Conservation (phyloP, 2,113 vertebrate genomes). For the Barbus barbus region DNA sequence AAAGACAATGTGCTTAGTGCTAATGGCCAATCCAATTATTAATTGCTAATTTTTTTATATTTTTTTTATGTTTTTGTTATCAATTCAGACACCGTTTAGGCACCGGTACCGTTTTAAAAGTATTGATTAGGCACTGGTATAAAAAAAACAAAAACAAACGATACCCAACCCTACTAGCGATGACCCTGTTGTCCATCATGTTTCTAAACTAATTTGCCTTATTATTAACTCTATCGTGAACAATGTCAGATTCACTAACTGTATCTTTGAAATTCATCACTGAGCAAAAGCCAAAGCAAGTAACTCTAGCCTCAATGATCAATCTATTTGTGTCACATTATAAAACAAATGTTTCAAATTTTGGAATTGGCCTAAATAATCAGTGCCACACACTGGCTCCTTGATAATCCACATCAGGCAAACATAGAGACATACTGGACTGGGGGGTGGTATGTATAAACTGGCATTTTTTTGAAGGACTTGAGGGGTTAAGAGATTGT, state of each 20-base stretch:
- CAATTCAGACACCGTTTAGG: no score
- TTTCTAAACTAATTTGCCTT: not conserved
- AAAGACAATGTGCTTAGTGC: no score
- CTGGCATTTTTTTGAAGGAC: not conserved
- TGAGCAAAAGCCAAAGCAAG: not conserved
- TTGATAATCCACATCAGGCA: no score
- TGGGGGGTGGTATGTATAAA: not conserved
- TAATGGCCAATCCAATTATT: no score
- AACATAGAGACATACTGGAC: not conserved
- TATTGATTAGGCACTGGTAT: no score
- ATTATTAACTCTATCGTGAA: not conserved
- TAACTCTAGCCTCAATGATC: not conserved
- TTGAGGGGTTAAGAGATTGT: slow-evolving; percentile 25
- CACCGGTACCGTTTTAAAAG: no score
- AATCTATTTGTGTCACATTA: not conserved
- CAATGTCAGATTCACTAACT: not conserved
- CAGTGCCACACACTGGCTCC: no score
- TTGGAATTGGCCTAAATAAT: not conserved
- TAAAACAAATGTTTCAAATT: not conserved
- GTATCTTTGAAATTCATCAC: not conserved
- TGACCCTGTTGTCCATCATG: not conserved
- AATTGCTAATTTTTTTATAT: no score
- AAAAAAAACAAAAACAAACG: no score
- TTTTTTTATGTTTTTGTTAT: no score
- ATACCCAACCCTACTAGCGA: no score